Evolutionary conservation across 2,113 vertebrate species (phyloP).

Genomic region (Atrichornis clamosus): DNA sequence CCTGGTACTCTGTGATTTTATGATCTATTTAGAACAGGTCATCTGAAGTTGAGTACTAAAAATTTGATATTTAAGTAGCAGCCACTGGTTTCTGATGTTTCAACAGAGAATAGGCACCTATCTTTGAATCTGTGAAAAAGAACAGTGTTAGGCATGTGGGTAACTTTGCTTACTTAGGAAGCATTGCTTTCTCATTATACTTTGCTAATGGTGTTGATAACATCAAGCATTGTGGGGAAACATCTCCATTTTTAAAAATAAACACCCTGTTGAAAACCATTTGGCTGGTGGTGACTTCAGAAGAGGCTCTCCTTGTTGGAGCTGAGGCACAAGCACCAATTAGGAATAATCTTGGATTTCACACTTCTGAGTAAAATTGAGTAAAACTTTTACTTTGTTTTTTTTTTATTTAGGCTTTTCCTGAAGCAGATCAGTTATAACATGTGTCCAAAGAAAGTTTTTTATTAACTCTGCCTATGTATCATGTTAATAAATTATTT

Average conservation of each 20-base stretch:
- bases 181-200: neutral
- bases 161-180: neutral
- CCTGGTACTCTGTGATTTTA: neutral
- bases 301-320: neutral
- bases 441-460: neutral
- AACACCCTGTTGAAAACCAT: neutral
- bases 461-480: neutral
- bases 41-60: neutral
- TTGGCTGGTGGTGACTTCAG: neutral
- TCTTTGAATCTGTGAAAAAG: neutral
- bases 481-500: neutral
- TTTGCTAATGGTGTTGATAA: neutral
- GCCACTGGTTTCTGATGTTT: neutral
- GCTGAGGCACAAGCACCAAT: neutral
- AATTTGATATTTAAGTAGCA: fast-evolving
- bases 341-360: neutral
- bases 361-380: neutral
- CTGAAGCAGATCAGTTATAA: neutral
- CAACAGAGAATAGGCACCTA: neutral
- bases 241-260: neutral
- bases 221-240: neutral
- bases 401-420: neutral
- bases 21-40: neutral
- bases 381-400: neutral
- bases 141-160: neutral